phyloP scores from a whole-genome alignment of 2,888 invertebrate species.

The Aricia artaxerxes region DNA sequence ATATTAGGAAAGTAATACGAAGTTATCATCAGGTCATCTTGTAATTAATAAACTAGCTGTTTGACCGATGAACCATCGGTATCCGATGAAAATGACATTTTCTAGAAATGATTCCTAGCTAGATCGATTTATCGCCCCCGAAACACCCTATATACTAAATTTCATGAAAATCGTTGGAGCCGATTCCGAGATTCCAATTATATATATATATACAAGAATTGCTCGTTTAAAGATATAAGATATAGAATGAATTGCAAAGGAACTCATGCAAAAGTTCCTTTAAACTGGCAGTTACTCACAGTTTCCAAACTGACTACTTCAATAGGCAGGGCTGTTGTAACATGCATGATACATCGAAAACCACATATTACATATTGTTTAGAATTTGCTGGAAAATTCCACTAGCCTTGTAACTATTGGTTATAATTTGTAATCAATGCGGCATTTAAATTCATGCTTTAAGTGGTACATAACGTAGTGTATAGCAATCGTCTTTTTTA shows the following conservation, averaged over 20 bases:
- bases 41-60: no score
- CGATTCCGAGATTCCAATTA: no score
- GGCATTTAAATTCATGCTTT: neutral
- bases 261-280: neutral
- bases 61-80: no score
- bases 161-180: no score
- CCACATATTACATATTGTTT: neutral
- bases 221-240: no score
- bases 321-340: constrained; percentile 13
- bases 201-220: no score
- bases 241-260: neutral
- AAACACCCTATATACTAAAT: no score
- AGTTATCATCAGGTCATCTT: no score
- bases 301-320: constrained; percentile 7
- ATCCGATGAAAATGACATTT: no score
- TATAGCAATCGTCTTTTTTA: neutral
- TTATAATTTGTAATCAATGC: neutral
- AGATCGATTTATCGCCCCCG: no score
- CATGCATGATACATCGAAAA: constrained; percentile 15
- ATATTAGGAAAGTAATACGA: no score
- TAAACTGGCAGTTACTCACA: constrained; percentile 2
- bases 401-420: neutral
- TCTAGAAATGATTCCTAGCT: no score
- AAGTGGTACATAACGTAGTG: neutral
- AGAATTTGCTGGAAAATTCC: neutral